Conservation (phyloP, 2,797 vertebrate species). For the Masticophis lateralis region DNA sequence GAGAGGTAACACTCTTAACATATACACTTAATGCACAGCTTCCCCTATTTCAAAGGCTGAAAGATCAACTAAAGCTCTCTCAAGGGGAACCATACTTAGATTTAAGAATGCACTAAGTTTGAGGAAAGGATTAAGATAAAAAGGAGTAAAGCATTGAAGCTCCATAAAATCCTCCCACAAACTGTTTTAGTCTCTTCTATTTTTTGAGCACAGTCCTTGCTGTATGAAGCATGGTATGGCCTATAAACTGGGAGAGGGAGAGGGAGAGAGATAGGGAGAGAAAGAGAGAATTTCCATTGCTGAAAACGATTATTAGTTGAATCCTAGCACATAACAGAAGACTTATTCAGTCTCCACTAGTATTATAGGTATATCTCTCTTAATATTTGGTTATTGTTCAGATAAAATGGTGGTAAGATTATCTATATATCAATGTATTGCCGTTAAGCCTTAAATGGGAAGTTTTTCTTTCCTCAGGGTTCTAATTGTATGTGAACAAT, state of each 20-base stretch:
- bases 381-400: background rate
- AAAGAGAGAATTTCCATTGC: no score
- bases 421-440: background rate
- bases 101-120: background rate
- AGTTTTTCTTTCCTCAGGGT: background rate
- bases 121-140: background rate
- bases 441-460: background rate
- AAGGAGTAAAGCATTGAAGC: background rate
- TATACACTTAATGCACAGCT: background rate
- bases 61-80: background rate
- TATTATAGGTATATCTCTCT: background rate
- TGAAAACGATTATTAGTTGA: no score
- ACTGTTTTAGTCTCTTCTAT: background rate
- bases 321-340: no score
- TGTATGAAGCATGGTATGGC: background rate
- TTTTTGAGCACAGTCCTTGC: background rate
- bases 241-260: background rate
- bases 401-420: background rate
- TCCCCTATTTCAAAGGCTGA: background rate
- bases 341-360: no score
- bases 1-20: background rate
- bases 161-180: background rate
- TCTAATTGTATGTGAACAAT: background rate
- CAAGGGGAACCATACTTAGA: background rate
- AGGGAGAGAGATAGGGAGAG: rapidly evolving